Conservation (phyloP, 2,113 vertebrate species). For the Lontra canadensis region DNA sequence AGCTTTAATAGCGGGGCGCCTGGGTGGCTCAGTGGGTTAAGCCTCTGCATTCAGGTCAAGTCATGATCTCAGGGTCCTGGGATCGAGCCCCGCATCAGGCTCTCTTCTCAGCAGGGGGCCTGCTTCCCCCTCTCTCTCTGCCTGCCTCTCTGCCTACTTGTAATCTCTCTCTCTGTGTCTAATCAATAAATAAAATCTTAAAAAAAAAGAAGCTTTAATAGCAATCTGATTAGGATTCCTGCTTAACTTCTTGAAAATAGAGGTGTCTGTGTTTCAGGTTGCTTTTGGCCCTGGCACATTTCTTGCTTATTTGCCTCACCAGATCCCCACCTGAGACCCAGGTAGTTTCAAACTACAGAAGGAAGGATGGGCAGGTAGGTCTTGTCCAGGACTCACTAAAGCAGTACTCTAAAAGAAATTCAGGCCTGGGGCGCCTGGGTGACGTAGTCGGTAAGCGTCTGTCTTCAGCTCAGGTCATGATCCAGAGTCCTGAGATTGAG, state of each 20-base stretch:
- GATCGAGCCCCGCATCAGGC: too few species aligned
- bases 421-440: background rate
- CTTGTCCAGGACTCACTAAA: background rate
- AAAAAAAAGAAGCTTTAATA: background rate
- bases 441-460: too few species aligned
- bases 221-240: background rate
- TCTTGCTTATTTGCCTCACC: background rate
- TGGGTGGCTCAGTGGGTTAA: too few species aligned
- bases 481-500: too few species aligned
- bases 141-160: too few species aligned
- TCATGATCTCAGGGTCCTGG: too few species aligned
- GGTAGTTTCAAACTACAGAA: background rate
- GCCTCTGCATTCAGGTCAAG: too few species aligned
- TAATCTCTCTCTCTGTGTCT: too few species aligned
- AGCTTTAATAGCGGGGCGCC: background rate
- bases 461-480: too few species aligned
- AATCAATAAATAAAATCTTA: too few species aligned
- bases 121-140: too few species aligned
- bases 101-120: too few species aligned
- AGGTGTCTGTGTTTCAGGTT: background rate
- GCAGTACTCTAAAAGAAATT: background rate
- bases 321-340: background rate
- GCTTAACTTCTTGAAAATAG: background rate
- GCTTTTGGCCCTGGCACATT: background rate
- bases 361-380: background rate